Evolutionary conservation across 2,888 invertebrate genomes (phyloP).

Genomic region (Teleogryllus oceanicus): DNA sequence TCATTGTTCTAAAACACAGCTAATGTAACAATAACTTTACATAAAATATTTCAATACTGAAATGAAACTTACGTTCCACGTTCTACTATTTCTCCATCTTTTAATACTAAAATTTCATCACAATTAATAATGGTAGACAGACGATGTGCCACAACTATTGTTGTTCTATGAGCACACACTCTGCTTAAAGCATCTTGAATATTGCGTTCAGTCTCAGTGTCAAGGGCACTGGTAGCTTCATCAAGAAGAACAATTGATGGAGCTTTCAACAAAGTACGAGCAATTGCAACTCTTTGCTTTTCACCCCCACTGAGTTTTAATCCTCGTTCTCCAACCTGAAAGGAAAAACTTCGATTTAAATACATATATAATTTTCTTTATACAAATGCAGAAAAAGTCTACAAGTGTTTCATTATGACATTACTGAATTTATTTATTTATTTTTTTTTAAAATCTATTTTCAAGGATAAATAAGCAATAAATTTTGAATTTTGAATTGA

Average conservation of each 20-base stretch:
- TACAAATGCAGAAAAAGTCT: neutral
- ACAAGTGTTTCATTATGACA: no score
- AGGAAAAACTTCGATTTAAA: slow-evolving; percentile 26
- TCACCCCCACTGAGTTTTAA: slow-evolving; percentile 94
- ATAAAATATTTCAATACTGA: neutral
- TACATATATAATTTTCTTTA: neutral
- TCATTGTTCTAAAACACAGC: neutral
- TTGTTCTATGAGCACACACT: slow-evolving; percentile 83
- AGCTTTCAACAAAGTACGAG: slow-evolving; percentile 87
- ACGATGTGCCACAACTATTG: slow-evolving; percentile 90
- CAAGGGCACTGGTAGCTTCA: slow-evolving; percentile 93
- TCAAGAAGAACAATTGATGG: slow-evolving; percentile 88
- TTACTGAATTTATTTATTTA: no score
- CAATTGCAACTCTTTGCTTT: slow-evolving; percentile 96
- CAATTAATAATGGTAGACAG: slow-evolving; percentile 93
- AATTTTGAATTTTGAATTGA: no score
- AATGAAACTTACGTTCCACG: slow-evolving; percentile 66
- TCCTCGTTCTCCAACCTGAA: slow-evolving; percentile 89
- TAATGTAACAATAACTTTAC: neutral
- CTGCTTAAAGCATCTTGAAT: slow-evolving; percentile 74
- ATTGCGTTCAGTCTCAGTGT: slow-evolving; percentile 90
- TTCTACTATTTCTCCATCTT: slow-evolving; percentile 88
- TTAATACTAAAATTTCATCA: slow-evolving; percentile 88
- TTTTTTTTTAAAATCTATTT: no score
- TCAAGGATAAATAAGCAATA: no score